Evolutionary conservation across 2,113 vertebrate genomes (phyloP).

Genomic region (Pheucticus melanocephalus): DNA sequence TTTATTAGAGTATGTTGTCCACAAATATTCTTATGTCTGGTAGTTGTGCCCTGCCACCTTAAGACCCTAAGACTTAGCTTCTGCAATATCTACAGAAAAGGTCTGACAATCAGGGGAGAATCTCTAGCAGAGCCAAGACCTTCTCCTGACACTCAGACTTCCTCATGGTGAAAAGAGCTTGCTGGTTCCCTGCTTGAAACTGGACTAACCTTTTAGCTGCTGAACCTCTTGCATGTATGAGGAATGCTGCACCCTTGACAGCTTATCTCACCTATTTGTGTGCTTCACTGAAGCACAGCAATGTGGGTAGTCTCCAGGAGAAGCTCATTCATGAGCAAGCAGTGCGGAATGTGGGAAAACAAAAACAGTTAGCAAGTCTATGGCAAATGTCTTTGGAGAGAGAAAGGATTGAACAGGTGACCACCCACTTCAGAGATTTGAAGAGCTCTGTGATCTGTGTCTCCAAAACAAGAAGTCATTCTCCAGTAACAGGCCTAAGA

Average conservation of each 20-base stretch:
- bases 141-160: background rate
- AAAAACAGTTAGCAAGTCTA: background rate
- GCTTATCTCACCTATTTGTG: background rate
- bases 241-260: background rate
- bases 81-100: background rate
- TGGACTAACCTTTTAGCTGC: background rate
- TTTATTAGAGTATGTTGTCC: background rate
- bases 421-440: background rate
- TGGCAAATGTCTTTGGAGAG: background rate
- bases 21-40: background rate
- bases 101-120: background rate
- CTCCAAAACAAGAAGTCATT: background rate
- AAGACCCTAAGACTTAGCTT: background rate
- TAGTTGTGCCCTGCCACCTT: background rate
- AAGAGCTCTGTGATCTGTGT: background rate
- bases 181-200: background rate
- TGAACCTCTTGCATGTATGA: background rate
- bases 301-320: background rate
- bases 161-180: background rate
- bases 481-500: background rate
- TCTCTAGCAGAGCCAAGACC: background rate
- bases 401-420: background rate
- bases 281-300: background rate
- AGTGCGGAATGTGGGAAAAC: background rate
- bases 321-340: background rate